Percentiles rank a stretch among this genome's conserved stretches.
Evolutionary conservation across 2,888 invertebrate species (phyloP).

Genomic region (Furcula furcula): DNA sequence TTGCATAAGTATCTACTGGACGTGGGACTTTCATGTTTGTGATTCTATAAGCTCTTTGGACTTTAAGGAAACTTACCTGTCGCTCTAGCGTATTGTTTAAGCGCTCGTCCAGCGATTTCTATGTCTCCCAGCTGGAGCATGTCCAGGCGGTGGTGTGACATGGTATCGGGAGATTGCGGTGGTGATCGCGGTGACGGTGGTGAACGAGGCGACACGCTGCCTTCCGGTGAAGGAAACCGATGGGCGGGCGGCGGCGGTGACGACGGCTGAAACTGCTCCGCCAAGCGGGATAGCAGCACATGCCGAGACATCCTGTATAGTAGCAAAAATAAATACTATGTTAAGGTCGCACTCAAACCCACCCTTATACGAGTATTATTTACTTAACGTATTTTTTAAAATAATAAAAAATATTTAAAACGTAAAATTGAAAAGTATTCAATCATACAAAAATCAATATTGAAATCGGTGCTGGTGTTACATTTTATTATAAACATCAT

Average conservation of each 20-base stretch:
- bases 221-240: slow-evolving; percentile 66
- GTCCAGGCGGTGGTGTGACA: slow-evolving; percentile 56
- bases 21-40: too few species aligned
- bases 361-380: too few species aligned
- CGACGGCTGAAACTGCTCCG: slow-evolving; percentile 70
- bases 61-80: slow-evolving; percentile 50
- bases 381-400: too few species aligned
- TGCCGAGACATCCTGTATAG: slow-evolving; percentile 68
- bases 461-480: too few species aligned
- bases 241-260: slow-evolving; percentile 62
- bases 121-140: slow-evolving; percentile 68
- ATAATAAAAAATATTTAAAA: too few species aligned
- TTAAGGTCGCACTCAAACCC: too few species aligned
- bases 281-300: slow-evolving; percentile 70
- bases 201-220: slow-evolving; percentile 62
- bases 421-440: too few species aligned
- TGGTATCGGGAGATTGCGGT: slow-evolving; percentile 58
- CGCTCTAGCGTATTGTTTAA: slow-evolving; percentile 75
- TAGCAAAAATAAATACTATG: too few species aligned
- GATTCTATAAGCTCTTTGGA: neutral
- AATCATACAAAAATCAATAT: too few species aligned
- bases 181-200: slow-evolving; percentile 57
- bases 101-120: slow-evolving; percentile 70
- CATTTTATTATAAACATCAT: too few species aligned
- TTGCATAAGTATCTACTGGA: too few species aligned